phyloP scores from a whole-genome alignment of 1,140 invertebrate genomes.

The Tetramorium alpestre region DNA sequence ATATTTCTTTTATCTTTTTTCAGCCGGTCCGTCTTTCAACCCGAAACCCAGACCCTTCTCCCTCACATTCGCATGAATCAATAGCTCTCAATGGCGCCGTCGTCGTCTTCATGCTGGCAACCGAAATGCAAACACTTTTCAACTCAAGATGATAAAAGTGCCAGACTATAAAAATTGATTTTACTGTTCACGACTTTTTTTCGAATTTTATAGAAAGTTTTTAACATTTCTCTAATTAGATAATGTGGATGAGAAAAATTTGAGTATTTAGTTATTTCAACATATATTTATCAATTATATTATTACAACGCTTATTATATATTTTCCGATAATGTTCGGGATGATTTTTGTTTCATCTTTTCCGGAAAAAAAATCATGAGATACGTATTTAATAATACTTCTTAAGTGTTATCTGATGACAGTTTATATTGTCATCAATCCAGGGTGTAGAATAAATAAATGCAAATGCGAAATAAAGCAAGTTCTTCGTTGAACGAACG shows the following conservation, averaged over 20 bases:
- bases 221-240: slow-evolving; percentile 17
- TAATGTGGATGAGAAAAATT: background rate
- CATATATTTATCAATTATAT: background rate
- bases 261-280: background rate
- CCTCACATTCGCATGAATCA: slow-evolving; percentile 86
- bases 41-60: slow-evolving; percentile 88
- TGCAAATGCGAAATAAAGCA: slow-evolving; percentile 61
- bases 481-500: slow-evolving; percentile 51
- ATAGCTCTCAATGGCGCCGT: slow-evolving; percentile 85
- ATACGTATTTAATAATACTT: slow-evolving; percentile 6
- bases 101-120: slow-evolving; percentile 73
- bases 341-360: background rate
- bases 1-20: slow-evolving; percentile 86
- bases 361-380: slow-evolving; percentile 34
- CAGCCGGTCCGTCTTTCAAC: slow-evolving; percentile 89
- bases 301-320: background rate
- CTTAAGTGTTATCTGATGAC: slow-evolving; percentile 14
- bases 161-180: slow-evolving; percentile 29
- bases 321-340: background rate
- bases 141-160: slow-evolving; percentile 59
- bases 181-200: slow-evolving; percentile 53
- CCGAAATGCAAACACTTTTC: slow-evolving; percentile 59
- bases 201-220: background rate
- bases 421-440: slow-evolving; percentile 46
- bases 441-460: slow-evolving; percentile 58